Conservation (phyloP, 2,797 vertebrate genomes). For the Macropus fuliginosus region DNA sequence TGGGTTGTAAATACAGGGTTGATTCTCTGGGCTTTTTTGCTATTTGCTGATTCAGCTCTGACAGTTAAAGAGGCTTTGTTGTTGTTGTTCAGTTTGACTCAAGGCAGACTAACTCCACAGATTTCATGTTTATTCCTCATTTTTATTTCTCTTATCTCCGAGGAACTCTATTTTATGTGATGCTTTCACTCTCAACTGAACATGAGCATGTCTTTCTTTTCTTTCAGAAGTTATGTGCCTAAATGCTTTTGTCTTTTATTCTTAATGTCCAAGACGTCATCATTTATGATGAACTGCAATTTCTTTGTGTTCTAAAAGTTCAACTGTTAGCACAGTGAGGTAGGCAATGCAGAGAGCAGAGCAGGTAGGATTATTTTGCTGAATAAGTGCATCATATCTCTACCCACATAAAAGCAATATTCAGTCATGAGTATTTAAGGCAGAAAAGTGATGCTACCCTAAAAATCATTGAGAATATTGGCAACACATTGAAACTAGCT, state of each 20-base stretch:
- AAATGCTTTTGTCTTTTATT: constrained; percentile 28
- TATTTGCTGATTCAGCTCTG: constrained; percentile 86
- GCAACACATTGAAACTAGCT: background rate
- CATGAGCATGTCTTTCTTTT: constrained; percentile 23
- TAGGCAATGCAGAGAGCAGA: background rate
- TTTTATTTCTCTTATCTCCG: constrained; percentile 79
- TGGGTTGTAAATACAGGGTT: constrained; percentile 86
- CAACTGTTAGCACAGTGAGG: background rate
- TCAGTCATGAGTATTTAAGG: background rate
- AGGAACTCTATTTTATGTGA: constrained; percentile 47
- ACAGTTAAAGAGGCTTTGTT: constrained; percentile 79
- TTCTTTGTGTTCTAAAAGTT: background rate
- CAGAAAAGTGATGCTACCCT: background rate
- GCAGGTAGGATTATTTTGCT: background rate
- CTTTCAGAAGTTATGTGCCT: constrained; percentile 20
- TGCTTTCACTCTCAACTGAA: constrained; percentile 55
- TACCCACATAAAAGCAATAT: background rate
- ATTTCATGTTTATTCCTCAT: constrained; percentile 77
- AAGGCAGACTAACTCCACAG: constrained; percentile 76
- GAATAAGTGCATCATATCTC: background rate
- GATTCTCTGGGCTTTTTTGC: constrained; percentile 78
- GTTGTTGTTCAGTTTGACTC: constrained; percentile 79
- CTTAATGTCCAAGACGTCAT: background rate
- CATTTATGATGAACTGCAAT: constrained; percentile 4
- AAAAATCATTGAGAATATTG: background rate